These are phyloP conservation scores for Hirtodrosophila confusa DNA, from an alignment of 2,888 invertebrate species.

Conservation along the genomic window DNA sequence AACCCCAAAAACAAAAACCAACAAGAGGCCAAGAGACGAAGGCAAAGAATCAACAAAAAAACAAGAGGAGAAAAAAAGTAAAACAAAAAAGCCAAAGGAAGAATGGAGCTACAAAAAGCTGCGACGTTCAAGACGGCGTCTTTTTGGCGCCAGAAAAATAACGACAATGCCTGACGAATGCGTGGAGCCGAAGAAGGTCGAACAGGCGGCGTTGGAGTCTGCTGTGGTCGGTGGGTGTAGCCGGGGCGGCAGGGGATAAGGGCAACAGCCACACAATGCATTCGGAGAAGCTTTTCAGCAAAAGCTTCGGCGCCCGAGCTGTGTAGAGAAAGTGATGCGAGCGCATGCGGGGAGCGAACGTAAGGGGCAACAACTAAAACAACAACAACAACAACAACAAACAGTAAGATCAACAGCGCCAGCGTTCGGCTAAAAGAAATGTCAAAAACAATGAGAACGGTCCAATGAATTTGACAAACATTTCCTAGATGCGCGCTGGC, in stretches of 20 bases:
- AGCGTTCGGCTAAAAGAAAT: conserved; percentile 76
- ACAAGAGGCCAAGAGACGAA: background rate
- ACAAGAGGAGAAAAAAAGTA: conserved; percentile 25
- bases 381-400: too few species aligned
- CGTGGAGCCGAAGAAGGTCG: conserved; percentile 46
- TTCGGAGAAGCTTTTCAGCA: conserved; percentile 18
- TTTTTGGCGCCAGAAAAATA: conserved; percentile 83
- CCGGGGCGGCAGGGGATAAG: background rate
- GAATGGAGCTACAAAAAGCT: conserved; percentile 55
- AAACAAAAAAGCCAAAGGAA: conserved; percentile 47
- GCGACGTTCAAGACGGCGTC: conserved; percentile 71
- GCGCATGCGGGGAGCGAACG: too few species aligned
- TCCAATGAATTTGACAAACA: conserved; percentile 85
- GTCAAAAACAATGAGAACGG: conserved; percentile 84
- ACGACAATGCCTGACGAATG: conserved; percentile 79
- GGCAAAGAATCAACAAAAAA: conserved; percentile 20
- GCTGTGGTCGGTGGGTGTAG: conserved; percentile 10
- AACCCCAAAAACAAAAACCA: conserved; percentile 52
- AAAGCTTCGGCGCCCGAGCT: conserved; percentile 41
- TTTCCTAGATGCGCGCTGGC: conserved; percentile 85
- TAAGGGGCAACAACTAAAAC: too few species aligned
- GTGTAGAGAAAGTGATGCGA: background rate
- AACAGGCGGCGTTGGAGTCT: conserved; percentile 1
- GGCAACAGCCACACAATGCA: conserved; percentile 43
- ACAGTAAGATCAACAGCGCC: too few species aligned